These are phyloP conservation scores for Beris morrisii DNA, from an alignment of 2,888 invertebrate species.

Conservation along the genomic window DNA sequence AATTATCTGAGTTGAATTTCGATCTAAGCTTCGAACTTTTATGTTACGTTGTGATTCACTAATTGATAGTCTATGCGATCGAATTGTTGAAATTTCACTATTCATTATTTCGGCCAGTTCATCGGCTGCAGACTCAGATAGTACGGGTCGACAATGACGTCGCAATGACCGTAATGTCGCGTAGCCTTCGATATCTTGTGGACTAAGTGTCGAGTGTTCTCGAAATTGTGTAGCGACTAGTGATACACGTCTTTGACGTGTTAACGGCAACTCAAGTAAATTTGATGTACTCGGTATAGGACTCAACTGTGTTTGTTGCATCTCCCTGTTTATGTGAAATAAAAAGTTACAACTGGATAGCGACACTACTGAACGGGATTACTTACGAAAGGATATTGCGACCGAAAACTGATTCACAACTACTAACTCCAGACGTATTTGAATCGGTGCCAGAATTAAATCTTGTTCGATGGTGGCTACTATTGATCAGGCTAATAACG, in stretches of 20 bases:
- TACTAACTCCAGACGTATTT: constrained; percentile 80
- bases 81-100: constrained; percentile 43
- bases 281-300: constrained; percentile 86
- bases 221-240: constrained; percentile 49
- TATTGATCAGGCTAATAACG: constrained; percentile 51
- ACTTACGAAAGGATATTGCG: constrained; percentile 62
- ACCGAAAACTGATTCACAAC: constrained; percentile 73
- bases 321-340: constrained; percentile 57
- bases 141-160: constrained; percentile 66
- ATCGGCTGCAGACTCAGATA: constrained; percentile 65
- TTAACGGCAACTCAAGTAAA: constrained; percentile 60
- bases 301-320: constrained; percentile 76
- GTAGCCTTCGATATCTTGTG: constrained; percentile 76
- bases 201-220: constrained; percentile 60
- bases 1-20: constrained; percentile 48
- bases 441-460: constrained; percentile 71
- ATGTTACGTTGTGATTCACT: constrained; percentile 50
- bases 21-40: constrained; percentile 53
- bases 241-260: constrained; percentile 50
- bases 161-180: constrained; percentile 71
- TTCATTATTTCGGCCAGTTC: constrained; percentile 60
- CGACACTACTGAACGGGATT: not conserved
- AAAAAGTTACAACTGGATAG: too few species aligned
- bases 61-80: constrained; percentile 48
- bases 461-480: constrained; percentile 58